phyloP scores from a whole-genome alignment of 1,140 invertebrate genomes.

The Lanistes nyassanus region DNA sequence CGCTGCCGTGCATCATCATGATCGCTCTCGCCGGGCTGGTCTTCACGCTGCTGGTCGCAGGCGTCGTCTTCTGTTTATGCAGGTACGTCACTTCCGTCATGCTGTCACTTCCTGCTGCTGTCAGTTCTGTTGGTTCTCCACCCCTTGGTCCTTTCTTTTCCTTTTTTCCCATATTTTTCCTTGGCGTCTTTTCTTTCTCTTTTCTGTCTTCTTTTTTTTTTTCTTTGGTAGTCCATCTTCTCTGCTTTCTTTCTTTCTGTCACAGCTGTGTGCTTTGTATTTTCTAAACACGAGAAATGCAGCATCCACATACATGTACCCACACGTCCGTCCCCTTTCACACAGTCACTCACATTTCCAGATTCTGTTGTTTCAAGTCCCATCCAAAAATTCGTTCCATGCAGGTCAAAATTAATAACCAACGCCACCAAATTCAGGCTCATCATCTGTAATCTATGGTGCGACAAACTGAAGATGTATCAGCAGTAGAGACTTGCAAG shows the following conservation, averaged over 20 bases:
- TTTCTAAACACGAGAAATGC: too few species aligned
- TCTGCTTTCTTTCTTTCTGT: conserved; percentile 3
- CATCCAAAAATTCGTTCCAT: too few species aligned
- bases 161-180: background rate
- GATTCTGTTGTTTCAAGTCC: too few species aligned
- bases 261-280: too few species aligned
- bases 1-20: conserved; percentile 32
- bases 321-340: background rate
- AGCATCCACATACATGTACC: background rate
- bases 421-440: too few species aligned
- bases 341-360: conserved; percentile 9
- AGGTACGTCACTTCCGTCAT: conserved; percentile 21
- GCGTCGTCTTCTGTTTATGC: conserved; percentile 27
- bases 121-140: background rate
- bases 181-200: background rate
- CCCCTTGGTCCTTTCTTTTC: background rate
- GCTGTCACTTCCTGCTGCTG: background rate
- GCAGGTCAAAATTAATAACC: too few species aligned
- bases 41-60: conserved; percentile 28
- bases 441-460: too few species aligned
- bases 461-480: too few species aligned
- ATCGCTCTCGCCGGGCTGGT: conserved; percentile 24
- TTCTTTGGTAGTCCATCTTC: background rate
- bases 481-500: too few species aligned
- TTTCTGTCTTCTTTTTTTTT: background rate